phyloP scores from a whole-genome alignment of 1,140 invertebrate species.

The Calycopis cecrops region DNA sequence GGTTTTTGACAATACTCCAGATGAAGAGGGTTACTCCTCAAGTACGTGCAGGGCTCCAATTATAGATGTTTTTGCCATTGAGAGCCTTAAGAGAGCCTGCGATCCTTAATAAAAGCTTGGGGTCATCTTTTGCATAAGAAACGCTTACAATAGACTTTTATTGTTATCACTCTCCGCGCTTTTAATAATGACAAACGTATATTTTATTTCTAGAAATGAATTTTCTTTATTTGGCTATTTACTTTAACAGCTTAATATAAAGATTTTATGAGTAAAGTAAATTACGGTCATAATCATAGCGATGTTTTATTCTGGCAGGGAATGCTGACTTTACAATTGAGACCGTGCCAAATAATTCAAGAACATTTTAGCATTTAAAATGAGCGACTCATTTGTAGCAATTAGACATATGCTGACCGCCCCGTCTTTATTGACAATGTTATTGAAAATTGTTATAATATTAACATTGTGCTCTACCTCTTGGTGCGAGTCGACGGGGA shows the following conservation, averaged over 20 bases:
- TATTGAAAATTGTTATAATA: not conserved
- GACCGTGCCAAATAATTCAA: conserved; percentile 26
- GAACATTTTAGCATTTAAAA: conserved; percentile 14
- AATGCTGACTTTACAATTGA: conserved; percentile 20
- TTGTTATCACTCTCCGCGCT: not conserved
- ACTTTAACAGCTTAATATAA: not conserved
- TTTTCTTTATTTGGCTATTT: too few species aligned
- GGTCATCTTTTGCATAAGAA: conserved; percentile 23
- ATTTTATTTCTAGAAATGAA: too few species aligned
- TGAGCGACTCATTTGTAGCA: not conserved
- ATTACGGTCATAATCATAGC: not conserved
- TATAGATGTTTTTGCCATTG: conserved; percentile 51
- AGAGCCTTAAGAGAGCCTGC: not conserved
- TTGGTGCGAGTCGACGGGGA: conserved; percentile 24
- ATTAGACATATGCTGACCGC: not conserved
- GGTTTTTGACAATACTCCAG: conserved; percentile 27
- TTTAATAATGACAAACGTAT: too few species aligned
- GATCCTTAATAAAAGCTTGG: conserved; percentile 28
- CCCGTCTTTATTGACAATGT: conserved; percentile 6
- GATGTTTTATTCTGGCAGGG: conserved; percentile 25
- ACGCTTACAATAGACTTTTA: conserved; percentile 8
- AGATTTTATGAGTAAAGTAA: not conserved
- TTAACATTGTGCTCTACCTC: not conserved
- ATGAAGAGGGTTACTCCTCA: conserved; percentile 56
- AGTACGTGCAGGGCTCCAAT: conserved; percentile 49